Base-by-base conservation (phyloP, 2,797 vertebrate species). In the Loriculus beryllinus region DNA sequence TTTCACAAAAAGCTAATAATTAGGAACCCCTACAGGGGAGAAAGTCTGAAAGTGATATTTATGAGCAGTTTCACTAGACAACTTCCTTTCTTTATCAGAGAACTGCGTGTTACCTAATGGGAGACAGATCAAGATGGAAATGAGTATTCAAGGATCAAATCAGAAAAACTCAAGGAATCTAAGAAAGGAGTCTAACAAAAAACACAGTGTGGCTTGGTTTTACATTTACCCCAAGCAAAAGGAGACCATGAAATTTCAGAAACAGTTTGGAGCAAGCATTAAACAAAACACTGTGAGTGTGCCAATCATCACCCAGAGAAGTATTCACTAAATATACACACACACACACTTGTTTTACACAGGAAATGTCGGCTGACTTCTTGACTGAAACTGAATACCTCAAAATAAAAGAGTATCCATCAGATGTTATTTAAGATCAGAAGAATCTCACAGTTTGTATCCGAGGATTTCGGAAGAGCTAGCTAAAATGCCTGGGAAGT, bases 331-430 rank as follows among this genome's bases (percentile, higher is more conserved):
- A 82, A 81, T 56, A 40, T 1, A 47, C 5, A 47, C 5, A 86
- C 1, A 45, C 29, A 43, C 35, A 81, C 37, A 47, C 84, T 96
- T 81, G 42, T 64, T 95, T 87, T 92, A 95, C 84, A 89, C 71
- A 78, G 76, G 86, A 96, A 83, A 64, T 65, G 42, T 95, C 69
- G 80, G 81, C 77, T 92, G 84, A 92, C 92, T 87, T 93, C 82
- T 86, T 62, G 64, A 94, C 89, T 68, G 92, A 78, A 95, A 95
- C 87, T 28, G 35, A 96, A 93, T 29, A 75, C 45, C 2, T 29
- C 63, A 95, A 57, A 57, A 65, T 92, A 57, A 92, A 91, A 64
- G 68, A 92, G 45, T 0, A 0, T 21, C 45, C 72, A 86, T 64
- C 86, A 91, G 84, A 89, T 49, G 1, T 65, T 57, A 94, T 37